Conservation (phyloP, 2,113 vertebrate genomes). For the Garra rufa region DNA sequence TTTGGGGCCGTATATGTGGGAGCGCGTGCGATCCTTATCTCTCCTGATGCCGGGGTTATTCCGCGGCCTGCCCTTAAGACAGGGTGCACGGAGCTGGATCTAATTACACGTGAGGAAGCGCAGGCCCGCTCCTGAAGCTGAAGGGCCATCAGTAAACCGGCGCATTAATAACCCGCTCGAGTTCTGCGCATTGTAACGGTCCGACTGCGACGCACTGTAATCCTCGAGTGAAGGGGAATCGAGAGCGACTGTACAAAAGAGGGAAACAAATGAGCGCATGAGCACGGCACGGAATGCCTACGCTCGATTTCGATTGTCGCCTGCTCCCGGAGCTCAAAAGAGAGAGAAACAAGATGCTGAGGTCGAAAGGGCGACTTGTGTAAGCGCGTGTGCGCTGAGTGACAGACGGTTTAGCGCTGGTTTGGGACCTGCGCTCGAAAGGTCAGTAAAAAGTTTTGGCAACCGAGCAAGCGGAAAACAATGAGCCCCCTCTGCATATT, state of each 20-base stretch:
- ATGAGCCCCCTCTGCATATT: constrained; percentile 85
- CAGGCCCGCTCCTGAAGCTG: constrained; percentile 79
- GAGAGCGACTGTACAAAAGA: constrained; percentile 22
- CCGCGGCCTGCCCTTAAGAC: constrained; percentile 53
- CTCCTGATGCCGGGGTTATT: constrained; percentile 50
- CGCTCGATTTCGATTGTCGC: constrained; percentile 80
- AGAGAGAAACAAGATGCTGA: constrained; percentile 84
- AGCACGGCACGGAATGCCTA: constrained; percentile 33
- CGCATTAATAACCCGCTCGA: constrained; percentile 87
- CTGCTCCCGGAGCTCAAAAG: constrained; percentile 80
- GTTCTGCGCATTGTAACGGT: constrained; percentile 90
- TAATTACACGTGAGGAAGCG: constrained; percentile 85
- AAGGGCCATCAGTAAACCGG: constrained; percentile 86
- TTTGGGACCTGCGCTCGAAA: constrained; percentile 85
- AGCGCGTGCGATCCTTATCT: constrained; percentile 54
- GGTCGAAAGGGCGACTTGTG: constrained; percentile 81
- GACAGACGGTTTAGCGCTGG: constrained; percentile 90
- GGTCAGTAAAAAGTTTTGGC: constrained; percentile 89
- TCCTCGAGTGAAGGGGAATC: constrained; percentile 74
- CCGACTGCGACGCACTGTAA: constrained; percentile 89
- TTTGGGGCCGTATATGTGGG: constrained; percentile 42
- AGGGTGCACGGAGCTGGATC: constrained; percentile 81
- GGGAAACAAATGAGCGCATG: constrained; percentile 64
- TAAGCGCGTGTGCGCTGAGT: constrained; percentile 87
- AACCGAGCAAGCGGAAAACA: constrained; percentile 82